Conservation (phyloP, 2,888 invertebrate genomes). For the Nymphalis c-album region DNA sequence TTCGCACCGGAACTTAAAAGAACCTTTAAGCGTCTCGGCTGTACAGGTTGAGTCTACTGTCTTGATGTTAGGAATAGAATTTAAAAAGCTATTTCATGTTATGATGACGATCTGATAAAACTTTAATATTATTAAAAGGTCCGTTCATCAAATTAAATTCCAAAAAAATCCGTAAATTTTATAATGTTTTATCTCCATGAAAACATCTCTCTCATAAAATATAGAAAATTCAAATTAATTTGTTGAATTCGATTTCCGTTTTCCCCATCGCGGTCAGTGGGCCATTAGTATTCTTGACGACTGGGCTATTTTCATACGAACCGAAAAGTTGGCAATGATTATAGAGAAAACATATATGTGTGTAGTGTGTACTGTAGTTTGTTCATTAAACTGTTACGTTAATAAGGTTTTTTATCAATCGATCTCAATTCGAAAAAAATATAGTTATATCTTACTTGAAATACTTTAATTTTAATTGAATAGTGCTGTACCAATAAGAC, state of each 20-base stretch:
- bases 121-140: background rate
- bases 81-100: background rate
- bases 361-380: conserved; percentile 40
- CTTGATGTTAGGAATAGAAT: too few relatives aligned
- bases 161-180: too few relatives aligned
- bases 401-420: too few relatives aligned
- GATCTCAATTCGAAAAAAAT: too few relatives aligned
- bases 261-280: conserved; percentile 45
- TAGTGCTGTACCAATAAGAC: too few relatives aligned
- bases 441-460: background rate
- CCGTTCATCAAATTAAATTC: background rate
- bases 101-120: background rate
- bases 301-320: conserved; percentile 49
- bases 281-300: conserved; percentile 46
- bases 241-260: conserved; percentile 26
- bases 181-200: background rate
- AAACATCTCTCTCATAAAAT: background rate
- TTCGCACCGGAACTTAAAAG: too few relatives aligned
- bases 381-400: too few relatives aligned
- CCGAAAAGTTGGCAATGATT: conserved; percentile 46
- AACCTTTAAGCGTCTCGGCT: too few relatives aligned
- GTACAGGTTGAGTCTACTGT: too few relatives aligned
- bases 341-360: conserved; percentile 43
- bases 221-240: too few relatives aligned
- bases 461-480: background rate